Conservation (phyloP, 1,140 invertebrate species). For the Eulimnadia texana region DNA sequence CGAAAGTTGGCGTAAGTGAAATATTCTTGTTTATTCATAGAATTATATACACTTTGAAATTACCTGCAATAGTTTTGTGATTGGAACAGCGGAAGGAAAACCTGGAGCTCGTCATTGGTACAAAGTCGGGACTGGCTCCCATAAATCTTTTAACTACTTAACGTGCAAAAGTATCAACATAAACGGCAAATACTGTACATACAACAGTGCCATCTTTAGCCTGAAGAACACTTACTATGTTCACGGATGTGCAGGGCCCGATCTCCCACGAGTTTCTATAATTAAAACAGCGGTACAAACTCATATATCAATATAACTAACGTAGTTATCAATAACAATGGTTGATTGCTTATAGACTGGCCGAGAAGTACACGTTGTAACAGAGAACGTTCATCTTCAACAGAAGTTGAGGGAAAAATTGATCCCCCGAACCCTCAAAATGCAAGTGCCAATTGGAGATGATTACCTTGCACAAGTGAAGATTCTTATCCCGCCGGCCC, state of each 20-base stretch:
- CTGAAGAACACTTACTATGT: slow-evolving; percentile 46
- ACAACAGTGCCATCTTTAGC: slow-evolving; percentile 50
- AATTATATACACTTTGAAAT: not conserved
- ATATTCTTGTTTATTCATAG: not conserved
- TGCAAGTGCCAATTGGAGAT: slow-evolving; percentile 46
- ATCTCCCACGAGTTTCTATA: slow-evolving; percentile 32
- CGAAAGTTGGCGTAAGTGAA: slow-evolving; percentile 44
- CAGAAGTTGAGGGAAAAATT: slow-evolving; percentile 38
- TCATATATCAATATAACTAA: no score
- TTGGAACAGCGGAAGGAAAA: slow-evolving; percentile 28
- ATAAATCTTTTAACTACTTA: slow-evolving; percentile 16
- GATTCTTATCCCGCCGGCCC: slow-evolving; percentile 52
- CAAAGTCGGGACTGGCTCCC: slow-evolving; percentile 28
- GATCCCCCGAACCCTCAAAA: slow-evolving; percentile 44
- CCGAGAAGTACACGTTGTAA: slow-evolving; percentile 15
- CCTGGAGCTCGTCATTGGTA: slow-evolving; percentile 29
- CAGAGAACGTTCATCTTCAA: slow-evolving; percentile 26
- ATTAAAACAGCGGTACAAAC: slow-evolving; percentile 5
- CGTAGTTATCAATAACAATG: no score
- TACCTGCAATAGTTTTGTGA: slow-evolving; percentile 30
- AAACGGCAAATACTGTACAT: slow-evolving; percentile 34
- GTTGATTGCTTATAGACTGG: slow-evolving; percentile 1
- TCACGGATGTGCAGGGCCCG: slow-evolving; percentile 54
- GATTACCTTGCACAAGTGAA: slow-evolving; percentile 54
- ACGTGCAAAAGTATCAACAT: slow-evolving; percentile 28